These are phyloP conservation scores for Machimus atricapillus DNA, from an alignment of 2,888 invertebrate genomes.

Conservation along the genomic window DNA sequence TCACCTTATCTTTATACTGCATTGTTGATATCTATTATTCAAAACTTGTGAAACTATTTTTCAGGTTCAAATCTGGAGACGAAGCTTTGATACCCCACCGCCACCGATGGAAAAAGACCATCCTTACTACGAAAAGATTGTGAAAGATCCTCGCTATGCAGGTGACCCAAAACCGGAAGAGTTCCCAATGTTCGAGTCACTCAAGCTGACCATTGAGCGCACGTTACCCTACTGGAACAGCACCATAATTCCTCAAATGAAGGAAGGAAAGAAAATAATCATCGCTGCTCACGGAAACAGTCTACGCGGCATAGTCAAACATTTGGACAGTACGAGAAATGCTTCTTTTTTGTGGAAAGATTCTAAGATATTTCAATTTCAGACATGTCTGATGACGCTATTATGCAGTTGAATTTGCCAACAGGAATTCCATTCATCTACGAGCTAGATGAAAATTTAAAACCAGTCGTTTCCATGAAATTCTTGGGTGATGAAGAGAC, in stretches of 20 bases:
- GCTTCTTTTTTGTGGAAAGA: background rate
- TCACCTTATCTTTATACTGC: background rate
- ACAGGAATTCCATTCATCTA: conserved; percentile 85
- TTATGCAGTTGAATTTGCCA: conserved; percentile 80
- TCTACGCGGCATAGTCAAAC: conserved; percentile 85
- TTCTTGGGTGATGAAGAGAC: conserved; percentile 84
- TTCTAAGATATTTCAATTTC: conserved; percentile 44
- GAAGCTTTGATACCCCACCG: conserved; percentile 85
- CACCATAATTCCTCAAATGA: conserved; percentile 76
- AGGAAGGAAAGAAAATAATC: conserved; percentile 80
- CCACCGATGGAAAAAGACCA: conserved; percentile 83
- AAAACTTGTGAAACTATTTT: background rate
- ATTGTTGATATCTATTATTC: too few species aligned
- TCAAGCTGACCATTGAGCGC: conserved; percentile 82
- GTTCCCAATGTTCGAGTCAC: conserved; percentile 85
- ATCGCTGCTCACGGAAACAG: conserved; percentile 91
- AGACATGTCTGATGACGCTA: conserved; percentile 77
- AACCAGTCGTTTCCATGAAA: conserved; percentile 78
- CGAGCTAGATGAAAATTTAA: conserved; percentile 77
- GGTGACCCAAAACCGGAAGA: conserved; percentile 75
- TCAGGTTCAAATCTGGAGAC: conserved; percentile 83
- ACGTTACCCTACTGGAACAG: conserved; percentile 91
- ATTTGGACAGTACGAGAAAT: conserved; percentile 75
- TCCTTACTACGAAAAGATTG: conserved; percentile 78
- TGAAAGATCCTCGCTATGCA: conserved; percentile 79